These are phyloP conservation scores for Orthosia cruda DNA, from an alignment of 2,888 invertebrate species.

Conservation along the genomic window DNA sequence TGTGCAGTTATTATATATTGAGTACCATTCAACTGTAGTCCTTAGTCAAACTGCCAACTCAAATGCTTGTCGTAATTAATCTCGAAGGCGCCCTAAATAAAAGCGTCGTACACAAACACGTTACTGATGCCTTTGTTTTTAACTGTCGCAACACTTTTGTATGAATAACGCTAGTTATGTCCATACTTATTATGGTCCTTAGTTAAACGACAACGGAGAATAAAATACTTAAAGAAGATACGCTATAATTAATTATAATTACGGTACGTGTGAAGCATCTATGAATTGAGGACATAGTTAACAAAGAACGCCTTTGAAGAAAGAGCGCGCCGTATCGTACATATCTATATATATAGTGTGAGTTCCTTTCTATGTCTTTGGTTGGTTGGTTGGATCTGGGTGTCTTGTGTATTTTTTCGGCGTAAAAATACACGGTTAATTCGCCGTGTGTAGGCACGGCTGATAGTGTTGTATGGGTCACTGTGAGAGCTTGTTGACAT, in stretches of 20 bases:
- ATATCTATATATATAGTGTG: too few species aligned
- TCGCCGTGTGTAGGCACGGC: too few species aligned
- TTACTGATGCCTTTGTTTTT: conserved; percentile 54
- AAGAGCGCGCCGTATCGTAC: neutral
- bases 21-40: conserved; percentile 55
- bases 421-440: too few species aligned
- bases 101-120: conserved; percentile 48
- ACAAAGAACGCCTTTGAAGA: conserved; percentile 39
- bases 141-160: conserved; percentile 39
- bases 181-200: conserved; percentile 31
- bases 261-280: conserved; percentile 41
- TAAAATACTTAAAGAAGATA: conserved; percentile 38
- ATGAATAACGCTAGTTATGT: conserved; percentile 46
- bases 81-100: conserved; percentile 39
- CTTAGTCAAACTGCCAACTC: conserved; percentile 39
- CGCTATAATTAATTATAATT: conserved; percentile 53
- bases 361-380: too few species aligned
- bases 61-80: conserved; percentile 47
- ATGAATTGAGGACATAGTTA: conserved; percentile 22
- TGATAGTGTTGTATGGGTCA: too few species aligned
- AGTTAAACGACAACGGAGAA: conserved; percentile 22
- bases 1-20: too few species aligned
- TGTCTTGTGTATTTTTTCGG: too few species aligned
- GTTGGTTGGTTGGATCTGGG: too few species aligned
- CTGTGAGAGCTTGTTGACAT: too few species aligned